Evolutionary conservation across 2,888 invertebrate species (phyloP), one percentile per base, ranked within the genome.

Genomic region (Neria commutata): DNA sequence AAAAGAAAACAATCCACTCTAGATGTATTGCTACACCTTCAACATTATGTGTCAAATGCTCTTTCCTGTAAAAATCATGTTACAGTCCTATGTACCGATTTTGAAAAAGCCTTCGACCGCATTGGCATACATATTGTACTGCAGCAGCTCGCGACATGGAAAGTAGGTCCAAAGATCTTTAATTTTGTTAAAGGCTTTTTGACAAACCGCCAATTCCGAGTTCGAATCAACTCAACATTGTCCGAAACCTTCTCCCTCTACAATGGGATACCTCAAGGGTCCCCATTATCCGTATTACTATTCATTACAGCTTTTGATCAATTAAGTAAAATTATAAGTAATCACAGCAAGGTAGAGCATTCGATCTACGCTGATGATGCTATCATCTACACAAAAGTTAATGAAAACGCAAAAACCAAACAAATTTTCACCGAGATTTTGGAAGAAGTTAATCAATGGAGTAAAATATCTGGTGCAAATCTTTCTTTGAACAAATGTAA

Each of bases 31-130:
- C 24, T 52, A 11, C 40, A 51, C 33, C 6, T 51, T 11, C 42
- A 58, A 11, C 34, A 34, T 16, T 51, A 21, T 16, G 14, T 53
- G 16, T 58, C 58, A 29, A 45, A 47, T 26, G 54, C 50, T 45
- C 49, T 50, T 48, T 61, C 24, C 34, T 24, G 54, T 48, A 55
- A 60, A 49, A 62, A 59, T 25, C 56, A 58, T 40, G 51, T 58
- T 16, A 51, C 58, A 29, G 34, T 61, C 37, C 33, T 58, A 19
- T 37, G 48, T 17, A 42, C 53, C 17, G 60, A 49, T 23, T 56
- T 60, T 3, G 56, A 60, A 53, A 60, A 51, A 48, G 42, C 56
- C 2, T 55, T 51, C 25, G 47, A 56, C 16, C 57, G 54, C 23
- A 50, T 48, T 19, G 50, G 61, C 11, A 16, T 48, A 2, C 56